Evolutionary conservation across 2,888 invertebrate genomes (phyloP).

Genomic region (Eupelmus urozonus): DNA sequence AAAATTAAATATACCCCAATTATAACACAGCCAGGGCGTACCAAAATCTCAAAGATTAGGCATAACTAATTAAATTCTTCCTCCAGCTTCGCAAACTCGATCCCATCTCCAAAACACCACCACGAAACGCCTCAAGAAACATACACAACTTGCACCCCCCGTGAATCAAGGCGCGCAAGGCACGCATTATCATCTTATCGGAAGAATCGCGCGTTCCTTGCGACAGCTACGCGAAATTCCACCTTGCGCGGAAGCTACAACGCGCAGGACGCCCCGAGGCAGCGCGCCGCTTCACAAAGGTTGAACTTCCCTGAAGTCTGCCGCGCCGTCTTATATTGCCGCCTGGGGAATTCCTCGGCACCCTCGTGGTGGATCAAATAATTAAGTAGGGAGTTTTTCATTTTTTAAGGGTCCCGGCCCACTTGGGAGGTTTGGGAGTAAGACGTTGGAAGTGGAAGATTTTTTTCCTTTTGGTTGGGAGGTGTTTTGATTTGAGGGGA

Average conservation of each 20-base stretch:
- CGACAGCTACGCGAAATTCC: slow-evolving; percentile 44
- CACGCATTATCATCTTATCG: slow-evolving; percentile 50
- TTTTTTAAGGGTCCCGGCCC: neutral
- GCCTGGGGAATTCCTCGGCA: slow-evolving; percentile 22
- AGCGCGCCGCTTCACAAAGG: slow-evolving; percentile 46
- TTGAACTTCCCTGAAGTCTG: slow-evolving; percentile 41
- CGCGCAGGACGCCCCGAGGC: slow-evolving; percentile 22
- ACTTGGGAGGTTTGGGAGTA: too few relatives aligned
- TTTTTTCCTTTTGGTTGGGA: neutral
- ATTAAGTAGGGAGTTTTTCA: neutral
- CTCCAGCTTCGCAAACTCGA: too few relatives aligned
- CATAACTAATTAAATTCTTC: too few relatives aligned
- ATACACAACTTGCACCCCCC: too few relatives aligned
- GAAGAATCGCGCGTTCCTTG: slow-evolving; percentile 31
- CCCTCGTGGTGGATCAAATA: neutral
- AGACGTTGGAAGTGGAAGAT: neutral
- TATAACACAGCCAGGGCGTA: too few relatives aligned
- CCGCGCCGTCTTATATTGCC: slow-evolving; percentile 41
- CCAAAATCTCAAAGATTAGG: too few relatives aligned
- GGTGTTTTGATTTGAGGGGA: neutral
- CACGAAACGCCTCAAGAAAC: too few relatives aligned
- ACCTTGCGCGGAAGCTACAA: neutral
- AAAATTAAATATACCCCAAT: too few relatives aligned
- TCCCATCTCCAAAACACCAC: too few relatives aligned
- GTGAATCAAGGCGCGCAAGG: slow-evolving; percentile 5